phyloP scores from a whole-genome alignment of 2,888 invertebrate genomes.

The Ochlodes sylvanus region DNA sequence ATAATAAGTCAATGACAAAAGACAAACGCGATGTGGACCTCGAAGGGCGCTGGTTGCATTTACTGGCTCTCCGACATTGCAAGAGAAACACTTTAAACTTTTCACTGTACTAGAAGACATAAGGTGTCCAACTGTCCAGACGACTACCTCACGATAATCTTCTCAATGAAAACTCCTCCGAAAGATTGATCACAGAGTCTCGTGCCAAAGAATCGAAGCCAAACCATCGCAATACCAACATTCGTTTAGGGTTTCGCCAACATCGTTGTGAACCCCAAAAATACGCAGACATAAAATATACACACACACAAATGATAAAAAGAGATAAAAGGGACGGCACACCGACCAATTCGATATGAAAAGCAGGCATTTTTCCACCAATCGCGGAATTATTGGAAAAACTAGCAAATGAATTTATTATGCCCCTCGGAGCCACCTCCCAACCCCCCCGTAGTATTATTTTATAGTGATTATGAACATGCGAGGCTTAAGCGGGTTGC shows the following conservation, averaged over 20 bases:
- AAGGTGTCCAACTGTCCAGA: too few relatives aligned
- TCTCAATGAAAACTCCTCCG: too few relatives aligned
- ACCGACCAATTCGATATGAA: constrained; percentile 67
- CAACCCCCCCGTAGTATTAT: constrained; percentile 55
- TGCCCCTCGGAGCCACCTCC: constrained; percentile 56
- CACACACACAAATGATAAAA: constrained; percentile 56
- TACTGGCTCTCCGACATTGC: too few relatives aligned
- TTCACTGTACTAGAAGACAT: too few relatives aligned
- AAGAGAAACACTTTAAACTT: too few relatives aligned
- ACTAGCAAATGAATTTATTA: constrained; percentile 84
- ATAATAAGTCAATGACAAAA: too few relatives aligned
- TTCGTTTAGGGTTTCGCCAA: background rate
- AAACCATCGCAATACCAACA: background rate
- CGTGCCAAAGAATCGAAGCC: too few relatives aligned
- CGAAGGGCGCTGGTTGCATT: too few relatives aligned
- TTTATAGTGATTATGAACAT: constrained; percentile 69
- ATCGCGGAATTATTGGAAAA: constrained; percentile 82
- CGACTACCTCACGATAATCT: too few relatives aligned
- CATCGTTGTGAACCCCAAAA: constrained; percentile 19
- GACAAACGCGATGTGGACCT: too few relatives aligned
- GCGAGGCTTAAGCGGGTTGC: constrained; percentile 43
- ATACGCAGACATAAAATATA: constrained; percentile 35
- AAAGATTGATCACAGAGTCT: too few relatives aligned
- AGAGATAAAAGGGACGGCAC: constrained; percentile 64
- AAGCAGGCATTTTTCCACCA: constrained; percentile 83